Base-by-base conservation (phyloP, 2,113 vertebrate genomes). In the Caracal caracal region DNA sequence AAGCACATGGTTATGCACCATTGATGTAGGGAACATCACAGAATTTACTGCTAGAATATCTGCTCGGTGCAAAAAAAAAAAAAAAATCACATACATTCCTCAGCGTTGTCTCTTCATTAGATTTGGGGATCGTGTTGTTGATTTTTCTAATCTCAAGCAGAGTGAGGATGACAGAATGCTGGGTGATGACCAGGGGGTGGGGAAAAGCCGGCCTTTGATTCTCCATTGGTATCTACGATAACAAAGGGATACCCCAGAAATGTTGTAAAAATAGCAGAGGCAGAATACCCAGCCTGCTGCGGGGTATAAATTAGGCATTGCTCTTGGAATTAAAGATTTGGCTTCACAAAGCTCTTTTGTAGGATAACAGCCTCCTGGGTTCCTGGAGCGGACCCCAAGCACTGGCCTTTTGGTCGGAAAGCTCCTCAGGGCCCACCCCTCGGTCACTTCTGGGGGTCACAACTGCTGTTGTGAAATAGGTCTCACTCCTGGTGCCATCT, bases 331-430 rank as follows among this genome's bases (percentile, higher is more conserved):
- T 97, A 96, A 98, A 98, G 98, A 97, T 98, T 89, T 94, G 96
- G 96, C 95, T 98, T 98, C 83, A 98, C 98, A 90, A 97, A 98
- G 98, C 97, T 98, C 98, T 97, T 98, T 98, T 98, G 98, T 98
- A 92, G 96, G 91, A 86, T 90, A 95, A 86, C 97, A 97, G 96
- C 97, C 97, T 98, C 96, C 94, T 96, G 63, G 95, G 94, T 96
- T 91, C 93, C 92, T 65, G 40, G 0, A 79, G 86, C 96, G 94
- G 86, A 97, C 84, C 81, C 94, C 97, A 96, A 96, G 98, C 98
- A 85, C 81, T 80, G 90, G 98, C 97, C 96, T 80, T 97, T 95
- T 92, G 75, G 9, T 73, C 96, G 49, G 96, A 92, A 87, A 88
- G 97, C 81, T 90, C 28, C 96, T 90, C 56, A 93, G 92, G 91